Base-by-base conservation (phyloP, 1,140 invertebrate species). In the Probaryconus sp. region DNA sequence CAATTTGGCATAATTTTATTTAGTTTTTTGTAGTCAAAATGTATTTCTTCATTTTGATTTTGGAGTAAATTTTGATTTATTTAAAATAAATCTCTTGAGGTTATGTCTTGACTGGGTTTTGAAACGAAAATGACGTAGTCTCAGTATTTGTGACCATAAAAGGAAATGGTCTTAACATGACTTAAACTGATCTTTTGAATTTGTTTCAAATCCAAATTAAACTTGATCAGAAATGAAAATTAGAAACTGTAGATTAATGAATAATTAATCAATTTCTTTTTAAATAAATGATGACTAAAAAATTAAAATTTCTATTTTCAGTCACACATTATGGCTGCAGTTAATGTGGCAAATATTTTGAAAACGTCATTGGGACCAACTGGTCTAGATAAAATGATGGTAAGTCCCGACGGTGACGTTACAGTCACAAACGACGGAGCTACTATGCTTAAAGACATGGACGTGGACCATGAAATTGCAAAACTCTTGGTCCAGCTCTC, bases 351-450 rank as follows among this genome's bases (percentile, higher is more conserved):
- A 0, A 92, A 92, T 75, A 98, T 94, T 3, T 88, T 99, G 11
- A 93, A 92, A 79, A 97, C 97, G 0, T 99, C 98, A 0, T 89
- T 99, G 45, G 98, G 98, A 1, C 98, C 98, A 4, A 97, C 98
- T 89, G 96, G 97, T 28, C 88, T 99, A 55, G 97, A 99, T 85
- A 99, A 99, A 87, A 92, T 98, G 90, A 94, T 99, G 93, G 96
- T 99, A 0, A 96, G 94, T 14, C 88, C 95, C n/a, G 98, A 99
- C 89, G 98, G 98, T 35, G 98, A 99, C 83, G 93, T 99, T 0
- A 99, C 96, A 0, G 94, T 99, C 4, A 99, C 98, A 14, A 99
- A 99, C 86, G 98, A 99, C 89, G 98, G 98, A 14, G 98, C 98
- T n/a, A 99, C 98, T 0, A 99, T 99, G 77, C 89, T 99, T 50